Evolutionary conservation across 2,888 invertebrate species (phyloP), one percentile per base, ranked within the genome.

Genomic region (Lymantria dispar): DNA sequence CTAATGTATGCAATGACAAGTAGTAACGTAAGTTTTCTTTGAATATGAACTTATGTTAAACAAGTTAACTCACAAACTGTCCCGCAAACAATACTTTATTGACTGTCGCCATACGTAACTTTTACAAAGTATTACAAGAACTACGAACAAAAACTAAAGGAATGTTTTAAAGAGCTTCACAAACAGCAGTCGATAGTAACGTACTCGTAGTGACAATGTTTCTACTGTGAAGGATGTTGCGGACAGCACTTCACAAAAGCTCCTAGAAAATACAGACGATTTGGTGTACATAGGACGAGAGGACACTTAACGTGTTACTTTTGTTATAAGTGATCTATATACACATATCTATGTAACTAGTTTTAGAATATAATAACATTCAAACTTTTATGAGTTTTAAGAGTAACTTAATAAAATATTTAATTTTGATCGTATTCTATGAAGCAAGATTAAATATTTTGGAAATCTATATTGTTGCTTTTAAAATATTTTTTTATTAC

Each of bases 21-120:
- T 22, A 22, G 5, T 22, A 22, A 52, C 56, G 54, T 56, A 50
- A 53, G 56, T 52, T 57, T 54, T 46, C 48, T 48, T 55, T 56
- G 54, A 62, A 68, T 60, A 59, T 60, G 49, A 64, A 61, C 54
- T 70, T 48, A 58, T 67, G 59, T 54, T 53, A 48, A 60, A 70
- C 68, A 68, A 64, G 62, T 67, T 60, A 61, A 58, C 58, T 62
- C 22, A 3, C 52, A 65, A 62, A 72, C 74, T 71, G 69, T 70
- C 57, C 65, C 57, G 67, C 72, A 74, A 74, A 74, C 69, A 74
- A 55, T 64, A 67, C 64, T 70, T 60, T 75, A 71, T 70, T 72
- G 65, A 62, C 70, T 64, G 74, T 69, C 74, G 74, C 70, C 67
- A 66, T 62, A 65, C 51, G 52, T 62, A 67, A 66, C 53, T 69